Evolutionary conservation across 2,888 invertebrate species (phyloP), one percentile per base, ranked within the genome.

Genomic region (Chirona hameri): DNA sequence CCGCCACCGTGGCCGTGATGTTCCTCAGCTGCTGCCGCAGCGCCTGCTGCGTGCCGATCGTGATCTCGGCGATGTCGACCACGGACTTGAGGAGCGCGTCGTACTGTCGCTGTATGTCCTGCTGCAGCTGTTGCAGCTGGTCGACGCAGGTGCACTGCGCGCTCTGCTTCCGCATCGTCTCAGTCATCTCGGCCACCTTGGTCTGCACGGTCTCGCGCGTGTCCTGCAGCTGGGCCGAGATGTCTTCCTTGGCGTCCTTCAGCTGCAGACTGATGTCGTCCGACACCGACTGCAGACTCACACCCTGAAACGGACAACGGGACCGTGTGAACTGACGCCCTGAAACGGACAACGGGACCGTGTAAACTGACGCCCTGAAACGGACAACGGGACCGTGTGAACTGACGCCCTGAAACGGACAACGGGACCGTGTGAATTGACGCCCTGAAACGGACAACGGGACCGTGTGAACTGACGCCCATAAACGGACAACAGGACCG

Each of bases 31-130:
- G 76, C 39, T 39, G 76, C 39, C 18, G 76, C 39, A 76, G 39
- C 18, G 31, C 21, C 76, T 76, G 76, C 76, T 76, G 76, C 21
- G 76, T 76, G 76, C 76, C 76, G 76, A 76, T 76, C 15, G 76
- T 10, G 76, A 76, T 76, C 76, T 76, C 76, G 76, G 76, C 76
- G 31, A 76, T 29, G 39, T 76, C 76, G 31, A 76, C 76, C 76
- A 76, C 76, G 21, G 76, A 76, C 76, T 76, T 21, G 27, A 76
- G 76, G 39, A 76, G 76, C 15, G 7, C 29, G 76, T 76, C 76
- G 76, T 76, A 76, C 76, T 76, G 76, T 21, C 29, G 21, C 76
- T 76, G 76, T 7, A 39, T 24, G 39, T 14, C 76, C 76, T 31
- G 76, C 39, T 76, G 31, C 76, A 76, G 39, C 39, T 9, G 39